Base-by-base conservation (phyloP, 2,888 invertebrate species). In the Psococerastis gibbosa region DNA sequence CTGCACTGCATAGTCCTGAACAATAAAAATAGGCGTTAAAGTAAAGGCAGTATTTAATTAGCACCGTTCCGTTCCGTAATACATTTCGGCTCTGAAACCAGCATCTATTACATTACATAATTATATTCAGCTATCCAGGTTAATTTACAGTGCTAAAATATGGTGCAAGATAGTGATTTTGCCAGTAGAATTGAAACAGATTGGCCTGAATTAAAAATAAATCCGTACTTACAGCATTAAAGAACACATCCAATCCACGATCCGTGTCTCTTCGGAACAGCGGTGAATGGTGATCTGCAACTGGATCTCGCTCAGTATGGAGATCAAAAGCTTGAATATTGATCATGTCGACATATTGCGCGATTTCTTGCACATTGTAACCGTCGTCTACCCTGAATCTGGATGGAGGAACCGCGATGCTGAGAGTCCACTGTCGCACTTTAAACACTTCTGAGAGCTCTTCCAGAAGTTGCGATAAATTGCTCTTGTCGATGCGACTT, bases 1-100 rank as follows among this genome's bases (percentile, higher is more conserved):
- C 53, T 79, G 76, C 35, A 89, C 78, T 0, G 88, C 83, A 59
- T 78, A 79, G 57, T 88, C 54, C 55, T 55, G 42, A 2, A 48
- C 47, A 32, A 3, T n/a, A n/a, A n/a, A n/a, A n/a, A n/a, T n/a
- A n/a, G n/a, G n/a, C n/a, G n/a, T n/a, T n/a, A n/a, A n/a, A n/a
- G n/a, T n/a, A n/a, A n/a, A n/a, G n/a, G n/a, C n/a, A n/a, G n/a
- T n/a, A n/a, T n/a, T n/a, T n/a, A n/a, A n/a, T n/a, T n/a, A n/a
- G n/a, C n/a, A n/a, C n/a, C n/a, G n/a, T n/a, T n/a, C n/a, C n/a
- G n/a, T n/a, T n/a, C n/a, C n/a, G n/a, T n/a, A n/a, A n/a, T n/a
- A n/a, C n/a, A n/a, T n/a, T n/a, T n/a, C n/a, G n/a, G n/a, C n/a
- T n/a, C n/a, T n/a, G n/a, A n/a, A 32, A 16, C 2, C 23, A 34